Conservation (phyloP, 2,797 vertebrate genomes). For the Malurus splendens region DNA sequence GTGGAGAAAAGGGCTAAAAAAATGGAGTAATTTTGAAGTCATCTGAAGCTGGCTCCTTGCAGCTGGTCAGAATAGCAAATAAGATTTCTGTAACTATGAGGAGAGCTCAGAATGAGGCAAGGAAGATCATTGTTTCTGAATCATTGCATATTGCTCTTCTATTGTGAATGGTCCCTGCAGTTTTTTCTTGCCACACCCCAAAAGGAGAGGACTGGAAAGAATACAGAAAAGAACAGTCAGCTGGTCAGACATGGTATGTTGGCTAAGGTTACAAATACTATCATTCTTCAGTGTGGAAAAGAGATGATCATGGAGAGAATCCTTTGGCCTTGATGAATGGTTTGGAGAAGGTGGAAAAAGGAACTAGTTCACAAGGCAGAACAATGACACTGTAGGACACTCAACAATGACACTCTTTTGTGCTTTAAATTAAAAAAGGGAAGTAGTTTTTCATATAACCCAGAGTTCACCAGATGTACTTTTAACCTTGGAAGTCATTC, state of each 20-base stretch:
- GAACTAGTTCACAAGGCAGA: not conserved
- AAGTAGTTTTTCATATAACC: not conserved
- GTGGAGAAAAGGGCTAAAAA: not conserved
- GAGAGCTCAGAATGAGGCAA: not conserved
- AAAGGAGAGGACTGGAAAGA: not conserved
- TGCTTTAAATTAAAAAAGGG: not conserved
- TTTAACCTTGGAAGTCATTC: not conserved
- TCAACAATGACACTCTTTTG: no score
- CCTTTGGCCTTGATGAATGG: not conserved
- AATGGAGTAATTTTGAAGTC: not conserved
- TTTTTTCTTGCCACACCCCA: not conserved
- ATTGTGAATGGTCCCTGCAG: not conserved
- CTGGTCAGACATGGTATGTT: fast-evolving
- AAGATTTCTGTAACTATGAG: not conserved
- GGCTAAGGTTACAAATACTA: not conserved
- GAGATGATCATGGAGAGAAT: not conserved
- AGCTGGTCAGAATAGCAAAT: not conserved
- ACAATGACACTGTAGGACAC: not conserved
- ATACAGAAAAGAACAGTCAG: not conserved
- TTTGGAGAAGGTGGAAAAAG: not conserved
- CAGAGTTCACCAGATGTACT: not conserved
- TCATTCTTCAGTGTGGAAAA: not conserved
- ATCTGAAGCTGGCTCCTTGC: not conserved
- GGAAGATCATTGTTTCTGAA: not conserved
- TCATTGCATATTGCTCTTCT: not conserved